A percentile compares a stretch with the other conserved stretches of the same genome.
These are phyloP conservation scores for Podotricha telesiphe DNA, from an alignment of 2,888 invertebrate genomes.

Conservation along the genomic window DNA sequence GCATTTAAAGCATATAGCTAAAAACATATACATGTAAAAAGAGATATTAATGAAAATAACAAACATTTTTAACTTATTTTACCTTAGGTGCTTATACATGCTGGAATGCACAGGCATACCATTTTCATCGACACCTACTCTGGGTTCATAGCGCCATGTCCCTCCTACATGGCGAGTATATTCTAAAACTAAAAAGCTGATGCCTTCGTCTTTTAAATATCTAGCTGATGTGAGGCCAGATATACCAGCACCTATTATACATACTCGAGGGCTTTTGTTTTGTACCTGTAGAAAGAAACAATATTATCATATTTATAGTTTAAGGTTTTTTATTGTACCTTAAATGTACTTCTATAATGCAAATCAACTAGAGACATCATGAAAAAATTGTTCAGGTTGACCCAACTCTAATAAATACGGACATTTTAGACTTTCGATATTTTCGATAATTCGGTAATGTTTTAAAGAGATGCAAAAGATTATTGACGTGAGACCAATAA, in stretches of 20 bases:
- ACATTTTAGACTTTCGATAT: too few relatives aligned
- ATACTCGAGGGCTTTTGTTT: constrained; percentile 57
- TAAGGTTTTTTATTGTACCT: neutral
- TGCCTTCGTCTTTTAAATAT: constrained; percentile 68
- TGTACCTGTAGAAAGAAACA: constrained; percentile 34
- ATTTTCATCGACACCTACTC: constrained; percentile 79
- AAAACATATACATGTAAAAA: neutral
- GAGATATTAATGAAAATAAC: neutral
- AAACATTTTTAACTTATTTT: constrained; percentile 40
- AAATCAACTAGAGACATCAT: too few relatives aligned
- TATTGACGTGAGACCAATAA: too few relatives aligned
- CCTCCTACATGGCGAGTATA: constrained; percentile 70
- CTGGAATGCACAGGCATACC: constrained; percentile 85
- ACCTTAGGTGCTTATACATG: constrained; percentile 88
- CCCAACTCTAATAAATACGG: too few relatives aligned
- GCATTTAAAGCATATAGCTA: too few relatives aligned
- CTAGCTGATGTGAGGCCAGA: constrained; percentile 69
- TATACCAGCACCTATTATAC: constrained; percentile 74
- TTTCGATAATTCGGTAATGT: too few relatives aligned
- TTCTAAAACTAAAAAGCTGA: constrained; percentile 70
- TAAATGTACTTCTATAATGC: neutral
- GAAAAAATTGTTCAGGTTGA: too few relatives aligned
- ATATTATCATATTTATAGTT: neutral
- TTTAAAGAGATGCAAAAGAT: too few relatives aligned
- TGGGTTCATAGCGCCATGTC: constrained; percentile 76